A percentile compares a stretch with the other conserved stretches of the same genome.
These are phyloP conservation scores for Chlorodrepanis virens DNA, from an alignment of 2,113 vertebrate genomes.

Conservation along the genomic window DNA sequence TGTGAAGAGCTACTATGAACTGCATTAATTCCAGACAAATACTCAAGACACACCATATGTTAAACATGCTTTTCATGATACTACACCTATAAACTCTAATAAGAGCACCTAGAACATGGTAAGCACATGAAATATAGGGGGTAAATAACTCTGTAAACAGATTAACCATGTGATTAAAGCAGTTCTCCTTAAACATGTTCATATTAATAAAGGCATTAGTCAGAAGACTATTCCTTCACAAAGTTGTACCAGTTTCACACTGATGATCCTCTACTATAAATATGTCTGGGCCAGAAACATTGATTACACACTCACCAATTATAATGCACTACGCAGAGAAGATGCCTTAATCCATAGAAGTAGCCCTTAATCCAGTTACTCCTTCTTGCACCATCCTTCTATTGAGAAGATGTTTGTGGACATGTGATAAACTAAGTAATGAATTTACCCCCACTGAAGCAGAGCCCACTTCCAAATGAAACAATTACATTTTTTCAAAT, in stretches of 20 bases:
- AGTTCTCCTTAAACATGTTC: neutral
- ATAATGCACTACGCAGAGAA: neutral
- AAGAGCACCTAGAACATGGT: neutral
- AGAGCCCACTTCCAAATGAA: neutral
- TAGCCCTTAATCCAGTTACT: neutral
- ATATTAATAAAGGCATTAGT: neutral
- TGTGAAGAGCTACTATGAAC: neutral
- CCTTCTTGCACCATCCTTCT: neutral
- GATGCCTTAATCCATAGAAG: neutral
- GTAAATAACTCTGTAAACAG: neutral
- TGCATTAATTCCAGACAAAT: conserved; percentile 6
- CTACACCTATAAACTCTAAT: neutral
- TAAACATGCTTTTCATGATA: neutral
- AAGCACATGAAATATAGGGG: neutral
- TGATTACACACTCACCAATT: neutral
- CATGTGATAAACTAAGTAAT: neutral
- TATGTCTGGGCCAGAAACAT: neutral
- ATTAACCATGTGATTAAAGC: neutral
- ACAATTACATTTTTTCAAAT: neutral
- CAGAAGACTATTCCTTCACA: neutral
- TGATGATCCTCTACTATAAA: neutral
- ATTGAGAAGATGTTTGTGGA: neutral
- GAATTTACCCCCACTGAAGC: neutral
- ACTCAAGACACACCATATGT: neutral
- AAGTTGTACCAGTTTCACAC: neutral